Evolutionary conservation across 2,113 vertebrate genomes (phyloP).

Genomic region (Lamprotornis superbus): DNA sequence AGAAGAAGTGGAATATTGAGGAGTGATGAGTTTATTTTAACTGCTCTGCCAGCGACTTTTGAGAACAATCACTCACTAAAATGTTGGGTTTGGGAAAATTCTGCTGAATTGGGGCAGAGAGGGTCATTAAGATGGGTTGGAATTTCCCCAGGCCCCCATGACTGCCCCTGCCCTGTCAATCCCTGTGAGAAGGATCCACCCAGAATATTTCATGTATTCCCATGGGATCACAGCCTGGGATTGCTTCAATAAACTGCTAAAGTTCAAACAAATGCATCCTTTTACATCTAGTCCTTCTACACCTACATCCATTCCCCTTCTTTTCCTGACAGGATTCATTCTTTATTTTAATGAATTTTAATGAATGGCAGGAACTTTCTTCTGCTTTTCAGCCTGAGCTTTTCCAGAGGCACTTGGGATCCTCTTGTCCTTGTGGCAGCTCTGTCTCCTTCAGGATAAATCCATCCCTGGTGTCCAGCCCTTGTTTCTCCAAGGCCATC

Average conservation of each 20-base stretch:
- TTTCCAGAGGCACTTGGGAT: fast-evolving
- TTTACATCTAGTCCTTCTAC: too few species aligned
- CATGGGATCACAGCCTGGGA: fast-evolving
- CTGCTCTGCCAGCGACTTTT: background rate
- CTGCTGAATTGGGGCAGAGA: background rate
- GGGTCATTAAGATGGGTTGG: background rate
- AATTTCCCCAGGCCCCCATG: background rate
- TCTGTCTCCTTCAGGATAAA: background rate
- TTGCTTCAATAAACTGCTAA: background rate
- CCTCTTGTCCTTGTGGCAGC: background rate
- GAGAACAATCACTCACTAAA: background rate
- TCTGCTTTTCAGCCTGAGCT: background rate
- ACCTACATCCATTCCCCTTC: background rate
- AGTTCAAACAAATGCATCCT: background rate
- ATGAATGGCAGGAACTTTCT: background rate
- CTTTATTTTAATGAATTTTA: background rate
- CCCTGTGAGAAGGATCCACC: background rate
- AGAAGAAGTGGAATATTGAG: background rate
- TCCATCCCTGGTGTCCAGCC: background rate
- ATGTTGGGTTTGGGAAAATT: background rate
- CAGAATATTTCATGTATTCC: background rate
- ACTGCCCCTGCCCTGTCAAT: background rate
- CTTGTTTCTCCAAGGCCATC: background rate
- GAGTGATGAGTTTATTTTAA: background rate
- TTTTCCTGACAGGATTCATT: background rate